Evolutionary conservation across 1,140 invertebrate genomes (phyloP), one percentile per base, ranked within the genome.

Genomic region (Theocolax elegans): DNA sequence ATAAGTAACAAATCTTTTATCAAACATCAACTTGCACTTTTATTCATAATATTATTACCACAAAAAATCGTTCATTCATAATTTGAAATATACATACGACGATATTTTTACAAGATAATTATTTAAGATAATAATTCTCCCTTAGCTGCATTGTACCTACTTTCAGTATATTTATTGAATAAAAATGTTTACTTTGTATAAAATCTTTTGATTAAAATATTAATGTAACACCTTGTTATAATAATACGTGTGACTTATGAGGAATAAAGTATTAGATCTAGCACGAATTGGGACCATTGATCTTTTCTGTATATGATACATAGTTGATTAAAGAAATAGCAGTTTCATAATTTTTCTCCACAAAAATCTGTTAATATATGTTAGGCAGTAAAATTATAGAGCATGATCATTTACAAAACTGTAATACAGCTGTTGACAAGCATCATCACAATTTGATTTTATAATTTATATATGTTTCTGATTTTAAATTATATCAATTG

Each of bases 121-220:
- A n/a, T n/a, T n/a, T n/a, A n/a, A n/a, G n/a, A n/a, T n/a, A n/a
- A n/a, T n/a, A n/a, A n/a, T n/a, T n/a, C n/a, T n/a, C n/a, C n/a
- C n/a, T n/a, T n/a, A n/a, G n/a, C n/a, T n/a, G n/a, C n/a, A n/a
- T n/a, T n/a, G n/a, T n/a, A n/a, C n/a, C n/a, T n/a, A n/a, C n/a
- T n/a, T 13, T 44, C 15, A 44, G 3, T 44, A 51, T 48, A 67
- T 53, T 29, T 48, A 42, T 51, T 40, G 46, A 60, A 60, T 60
- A 68, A 60, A 68, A 68, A 17, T 49, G 42, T 60, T 67, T 51
- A 53, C 23, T 38, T 51, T 53, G 31, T 68, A 68, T 60, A 68
- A 68, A 68, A 68, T 60, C 53, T 68, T 68, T 68, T 68, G 66
- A 60, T 68, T 59, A 53, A 59, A 68, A 60, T 68, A n/a, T 35